phyloP scores from a whole-genome alignment of 2,888 invertebrate genomes.

The Trissolcus brochymenae region DNA sequence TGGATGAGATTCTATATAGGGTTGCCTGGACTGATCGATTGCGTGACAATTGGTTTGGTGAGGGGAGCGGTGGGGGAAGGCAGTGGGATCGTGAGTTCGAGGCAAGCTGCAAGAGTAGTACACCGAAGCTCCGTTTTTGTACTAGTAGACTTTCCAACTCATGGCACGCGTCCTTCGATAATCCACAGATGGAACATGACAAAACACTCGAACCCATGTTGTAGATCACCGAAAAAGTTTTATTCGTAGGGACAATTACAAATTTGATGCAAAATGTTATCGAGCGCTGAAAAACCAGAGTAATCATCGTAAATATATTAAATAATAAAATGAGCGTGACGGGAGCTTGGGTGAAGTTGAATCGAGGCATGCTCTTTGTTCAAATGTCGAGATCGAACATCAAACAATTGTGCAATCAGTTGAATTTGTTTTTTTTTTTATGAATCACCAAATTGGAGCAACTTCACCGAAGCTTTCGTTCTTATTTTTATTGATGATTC shows the following conservation, averaged over 20 bases:
- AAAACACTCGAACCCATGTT: slow-evolving; percentile 42
- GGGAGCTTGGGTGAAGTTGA: slow-evolving; percentile 31
- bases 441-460: no score
- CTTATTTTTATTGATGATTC: no score
- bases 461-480: no score
- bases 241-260: slow-evolving; percentile 42
- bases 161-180: slow-evolving; percentile 52
- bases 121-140: slow-evolving; percentile 43
- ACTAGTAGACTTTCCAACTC: slow-evolving; percentile 50
- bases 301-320: slow-evolving; percentile 43
- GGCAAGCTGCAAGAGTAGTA: slow-evolving; percentile 64
- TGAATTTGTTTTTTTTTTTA: no score
- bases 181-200: slow-evolving; percentile 45
- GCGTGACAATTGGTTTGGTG: slow-evolving; percentile 28
- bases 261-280: slow-evolving; percentile 37
- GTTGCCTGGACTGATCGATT: slow-evolving; percentile 39
- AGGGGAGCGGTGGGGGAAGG: slow-evolving; percentile 10
- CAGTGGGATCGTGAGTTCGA: slow-evolving; percentile 46
- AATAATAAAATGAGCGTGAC: slow-evolving; percentile 12
- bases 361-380: neutral
- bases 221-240: slow-evolving; percentile 40
- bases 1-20: neutral
- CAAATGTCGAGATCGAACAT: no score
- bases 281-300: slow-evolving; percentile 41
- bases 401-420: no score